phyloP scores from a whole-genome alignment of 2,888 invertebrate species.

The Aplocera efformata region DNA sequence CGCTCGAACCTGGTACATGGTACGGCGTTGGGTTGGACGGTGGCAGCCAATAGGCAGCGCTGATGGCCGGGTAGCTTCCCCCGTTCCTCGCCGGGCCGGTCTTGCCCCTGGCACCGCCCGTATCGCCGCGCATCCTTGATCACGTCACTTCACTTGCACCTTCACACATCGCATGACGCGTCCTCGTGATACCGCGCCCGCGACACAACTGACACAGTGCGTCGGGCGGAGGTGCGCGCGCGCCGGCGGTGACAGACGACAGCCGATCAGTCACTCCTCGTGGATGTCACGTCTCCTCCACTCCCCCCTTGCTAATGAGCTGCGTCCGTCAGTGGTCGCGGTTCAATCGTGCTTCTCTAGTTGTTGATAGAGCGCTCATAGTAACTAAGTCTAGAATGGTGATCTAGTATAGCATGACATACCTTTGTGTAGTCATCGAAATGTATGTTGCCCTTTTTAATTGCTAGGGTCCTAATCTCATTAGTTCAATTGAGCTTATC shows the following conservation, averaged over 20 bases:
- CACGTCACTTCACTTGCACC: conserved; percentile 49
- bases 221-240: conserved; percentile 65
- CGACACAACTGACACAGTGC: conserved; percentile 55
- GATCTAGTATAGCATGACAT: too few species aligned
- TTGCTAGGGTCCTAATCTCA: too few species aligned
- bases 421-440: too few species aligned
- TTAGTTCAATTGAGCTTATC: too few species aligned
- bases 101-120: conserved; percentile 69
- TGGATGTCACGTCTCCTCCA: conserved; percentile 54
- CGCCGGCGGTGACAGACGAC: conserved; percentile 57
- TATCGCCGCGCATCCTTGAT: conserved; percentile 74
- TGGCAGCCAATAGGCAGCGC: conserved; percentile 91
- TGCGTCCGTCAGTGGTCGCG: conserved; percentile 50
- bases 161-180: conserved; percentile 63
- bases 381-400: conserved; percentile 1
- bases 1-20: conserved; percentile 88
- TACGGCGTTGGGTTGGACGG: conserved; percentile 90
- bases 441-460: too few species aligned
- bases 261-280: conserved; percentile 72
- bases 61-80: conserved; percentile 87
- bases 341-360: conserved; percentile 24
- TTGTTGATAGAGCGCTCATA: conserved; percentile 15
- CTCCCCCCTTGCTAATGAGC: conserved; percentile 62
- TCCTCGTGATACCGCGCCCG: conserved; percentile 70
- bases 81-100: conserved; percentile 52